Conservation (phyloP, 2,797 vertebrate genomes). For the Melopsittacus undulatus region DNA sequence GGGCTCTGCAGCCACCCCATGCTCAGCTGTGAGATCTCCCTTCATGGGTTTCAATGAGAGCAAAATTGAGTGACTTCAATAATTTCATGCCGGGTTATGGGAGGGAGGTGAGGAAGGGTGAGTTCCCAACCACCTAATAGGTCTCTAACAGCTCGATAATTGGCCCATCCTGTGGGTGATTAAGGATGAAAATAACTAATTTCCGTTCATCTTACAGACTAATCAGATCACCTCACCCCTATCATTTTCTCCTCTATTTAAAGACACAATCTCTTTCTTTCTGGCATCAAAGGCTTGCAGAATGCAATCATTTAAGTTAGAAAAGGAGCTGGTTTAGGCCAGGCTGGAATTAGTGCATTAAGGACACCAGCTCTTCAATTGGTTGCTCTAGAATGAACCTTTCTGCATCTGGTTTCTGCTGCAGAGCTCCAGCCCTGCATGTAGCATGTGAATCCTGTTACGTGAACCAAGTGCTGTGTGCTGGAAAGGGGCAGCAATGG, state of each 20-base stretch:
- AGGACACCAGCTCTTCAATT: not conserved
- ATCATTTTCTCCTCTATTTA: conserved; percentile 64
- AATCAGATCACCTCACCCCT: conserved; percentile 74
- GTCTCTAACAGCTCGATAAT: conserved; percentile 74
- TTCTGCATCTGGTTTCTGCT: conserved; percentile 1
- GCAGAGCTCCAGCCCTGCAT: not conserved
- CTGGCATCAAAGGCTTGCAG: conserved; percentile 37
- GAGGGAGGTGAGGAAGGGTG: conserved; percentile 65
- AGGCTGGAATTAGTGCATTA: not conserved
- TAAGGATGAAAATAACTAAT: conserved; percentile 77
- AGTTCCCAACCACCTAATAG: conserved; percentile 68
- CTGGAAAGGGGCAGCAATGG: not conserved
- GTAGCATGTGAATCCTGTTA: not conserved
- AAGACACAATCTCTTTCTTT: conserved; percentile 46
- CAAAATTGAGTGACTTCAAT: conserved; percentile 71
- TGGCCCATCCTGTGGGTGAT: conserved; percentile 72
- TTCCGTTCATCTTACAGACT: conserved; percentile 72
- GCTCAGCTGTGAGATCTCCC: conserved; percentile 46
- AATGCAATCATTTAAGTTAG: conserved; percentile 48
- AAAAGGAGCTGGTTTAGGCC: conserved; percentile 10
- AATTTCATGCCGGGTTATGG: conserved; percentile 71
- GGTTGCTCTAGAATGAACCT: not conserved
- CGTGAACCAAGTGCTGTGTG: rapidly evolving
- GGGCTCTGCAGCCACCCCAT: conserved; percentile 34
- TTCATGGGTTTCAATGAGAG: conserved; percentile 66